Conservation (phyloP, 2,113 vertebrate genomes). For the Channa argus region DNA sequence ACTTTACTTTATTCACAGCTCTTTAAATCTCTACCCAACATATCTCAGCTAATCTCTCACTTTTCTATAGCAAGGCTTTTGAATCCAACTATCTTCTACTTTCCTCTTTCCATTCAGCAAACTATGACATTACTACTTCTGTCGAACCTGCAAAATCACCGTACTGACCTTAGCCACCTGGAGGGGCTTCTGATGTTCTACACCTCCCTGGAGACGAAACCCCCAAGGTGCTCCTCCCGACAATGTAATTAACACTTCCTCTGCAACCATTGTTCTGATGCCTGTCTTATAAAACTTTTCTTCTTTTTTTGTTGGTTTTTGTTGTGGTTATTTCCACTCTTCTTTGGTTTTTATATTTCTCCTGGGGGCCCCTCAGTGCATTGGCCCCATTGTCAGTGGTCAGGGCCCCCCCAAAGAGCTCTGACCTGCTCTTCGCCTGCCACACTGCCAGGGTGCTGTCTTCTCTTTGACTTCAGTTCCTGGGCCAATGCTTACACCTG, state of each 20-base stretch:
- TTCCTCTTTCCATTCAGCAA: conserved; percentile 17
- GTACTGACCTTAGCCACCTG: conserved; percentile 95
- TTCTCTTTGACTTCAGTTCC: conserved; percentile 64
- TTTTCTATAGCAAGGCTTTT: not conserved
- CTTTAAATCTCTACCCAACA: conserved; percentile 28
- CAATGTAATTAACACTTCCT: conserved; percentile 91
- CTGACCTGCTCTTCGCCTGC: conserved; percentile 63
- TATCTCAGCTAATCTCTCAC: conserved; percentile 38
- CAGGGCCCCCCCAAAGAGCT: conserved; percentile 71
- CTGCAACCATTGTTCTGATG: conserved; percentile 85
- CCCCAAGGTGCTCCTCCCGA: conserved; percentile 98
- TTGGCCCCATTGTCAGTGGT: conserved; percentile 73
- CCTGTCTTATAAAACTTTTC: conserved; percentile 23
- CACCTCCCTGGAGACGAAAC: conserved; percentile 96
- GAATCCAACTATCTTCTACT: conserved; percentile 7
- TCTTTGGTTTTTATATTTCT: conserved; percentile 39
- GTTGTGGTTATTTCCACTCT: conserved; percentile 17
- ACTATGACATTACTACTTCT: conserved; percentile 4
- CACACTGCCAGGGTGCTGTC: conserved; percentile 55
- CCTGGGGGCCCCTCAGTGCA: conserved; percentile 70
- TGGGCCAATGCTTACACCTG: conserved; percentile 64
- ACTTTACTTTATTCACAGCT: conserved; percentile 51
- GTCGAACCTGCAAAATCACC: conserved; percentile 20
- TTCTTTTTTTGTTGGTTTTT: conserved; percentile 33
- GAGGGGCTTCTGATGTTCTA: conserved; percentile 93